These are phyloP conservation scores for Listronotus oregonensis DNA, from an alignment of 1,140 invertebrate genomes.

Conservation along the genomic window DNA sequence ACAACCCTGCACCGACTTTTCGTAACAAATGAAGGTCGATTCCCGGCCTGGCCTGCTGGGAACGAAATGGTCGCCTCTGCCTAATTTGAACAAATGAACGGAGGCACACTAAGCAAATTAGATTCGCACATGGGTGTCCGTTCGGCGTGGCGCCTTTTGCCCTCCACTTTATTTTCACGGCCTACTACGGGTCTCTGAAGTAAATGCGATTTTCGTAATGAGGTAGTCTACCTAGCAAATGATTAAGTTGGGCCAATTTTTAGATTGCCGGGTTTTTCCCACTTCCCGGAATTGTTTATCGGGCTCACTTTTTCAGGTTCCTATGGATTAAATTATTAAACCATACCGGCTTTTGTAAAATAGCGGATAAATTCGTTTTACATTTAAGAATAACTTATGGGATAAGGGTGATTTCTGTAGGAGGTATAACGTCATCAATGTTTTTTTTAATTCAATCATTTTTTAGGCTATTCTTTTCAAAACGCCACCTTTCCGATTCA, in stretches of 20 bases:
- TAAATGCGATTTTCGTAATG: conserved; percentile 12
- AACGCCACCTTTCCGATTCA: too few relatives aligned
- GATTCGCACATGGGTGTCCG: conserved; percentile 54
- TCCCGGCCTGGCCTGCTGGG: conserved; percentile 23
- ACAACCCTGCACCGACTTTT: conserved; percentile 21
- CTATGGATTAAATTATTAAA: too few relatives aligned
- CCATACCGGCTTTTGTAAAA: too few relatives aligned
- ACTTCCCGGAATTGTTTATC: too few relatives aligned
- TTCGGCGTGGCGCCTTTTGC: conserved; percentile 14
- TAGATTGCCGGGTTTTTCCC: too few relatives aligned
- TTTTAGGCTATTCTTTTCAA: too few relatives aligned
- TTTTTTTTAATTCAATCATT: too few relatives aligned
- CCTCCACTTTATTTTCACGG: conserved; percentile 10
- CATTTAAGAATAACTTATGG: too few relatives aligned
- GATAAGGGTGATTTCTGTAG: too few relatives aligned
- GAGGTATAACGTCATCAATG: too few relatives aligned
- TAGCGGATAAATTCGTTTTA: too few relatives aligned
- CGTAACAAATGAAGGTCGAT: conserved; percentile 29
- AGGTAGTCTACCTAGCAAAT: conserved; percentile 3
- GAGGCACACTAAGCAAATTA: conserved; percentile 57
- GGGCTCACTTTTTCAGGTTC: too few relatives aligned
- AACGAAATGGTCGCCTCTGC: conserved; percentile 47
- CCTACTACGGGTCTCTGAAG: background rate
- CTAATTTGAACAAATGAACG: conserved; percentile 59
- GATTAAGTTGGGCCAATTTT: conserved; percentile 5